Percentiles rank a stretch among this genome's conserved stretches.
Evolutionary conservation across 2,113 vertebrate species (phyloP).

Genomic region (Amphilophus citrinellus): DNA sequence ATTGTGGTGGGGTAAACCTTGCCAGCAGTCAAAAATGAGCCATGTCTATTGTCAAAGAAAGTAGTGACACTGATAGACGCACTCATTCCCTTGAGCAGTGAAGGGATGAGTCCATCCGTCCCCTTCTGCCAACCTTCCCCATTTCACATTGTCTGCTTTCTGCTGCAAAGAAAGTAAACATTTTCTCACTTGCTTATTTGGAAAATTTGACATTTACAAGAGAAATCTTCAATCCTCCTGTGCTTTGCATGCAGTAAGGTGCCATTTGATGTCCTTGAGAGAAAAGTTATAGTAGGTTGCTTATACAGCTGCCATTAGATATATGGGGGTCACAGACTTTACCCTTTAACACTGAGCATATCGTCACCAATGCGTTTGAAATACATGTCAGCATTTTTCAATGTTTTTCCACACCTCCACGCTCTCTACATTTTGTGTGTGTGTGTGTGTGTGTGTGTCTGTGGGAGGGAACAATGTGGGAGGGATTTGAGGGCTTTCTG

Average conservation of each 20-base stretch:
- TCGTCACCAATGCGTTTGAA: too few species aligned
- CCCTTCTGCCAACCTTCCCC: not conserved
- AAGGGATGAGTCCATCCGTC: not conserved
- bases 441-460: too few species aligned
- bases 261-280: slow-evolving; percentile 26
- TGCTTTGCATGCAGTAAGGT: not conserved
- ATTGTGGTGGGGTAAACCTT: slow-evolving; percentile 28
- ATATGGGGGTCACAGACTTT: too few species aligned
- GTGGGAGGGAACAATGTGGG: too few species aligned
- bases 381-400: too few species aligned
- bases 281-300: not conserved
- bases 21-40: slow-evolving; percentile 31
- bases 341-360: too few species aligned
- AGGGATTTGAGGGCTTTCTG: too few species aligned
- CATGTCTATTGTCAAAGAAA: slow-evolving; percentile 50
- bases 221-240: slow-evolving; percentile 20
- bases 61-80: slow-evolving; percentile 28
- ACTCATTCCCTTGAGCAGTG: slow-evolving; percentile 37
- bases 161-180: slow-evolving; percentile 19
- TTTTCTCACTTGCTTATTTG: slow-evolving; percentile 26
- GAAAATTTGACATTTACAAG: slow-evolving; percentile 59
- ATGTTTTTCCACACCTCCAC: too few species aligned
- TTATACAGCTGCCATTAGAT: slow-evolving; percentile 8
- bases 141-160: not conserved
- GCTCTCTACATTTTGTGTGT: too few species aligned